Evolutionary conservation across 2,113 vertebrate genomes (phyloP).

Genomic region (Petromus typicus): DNA sequence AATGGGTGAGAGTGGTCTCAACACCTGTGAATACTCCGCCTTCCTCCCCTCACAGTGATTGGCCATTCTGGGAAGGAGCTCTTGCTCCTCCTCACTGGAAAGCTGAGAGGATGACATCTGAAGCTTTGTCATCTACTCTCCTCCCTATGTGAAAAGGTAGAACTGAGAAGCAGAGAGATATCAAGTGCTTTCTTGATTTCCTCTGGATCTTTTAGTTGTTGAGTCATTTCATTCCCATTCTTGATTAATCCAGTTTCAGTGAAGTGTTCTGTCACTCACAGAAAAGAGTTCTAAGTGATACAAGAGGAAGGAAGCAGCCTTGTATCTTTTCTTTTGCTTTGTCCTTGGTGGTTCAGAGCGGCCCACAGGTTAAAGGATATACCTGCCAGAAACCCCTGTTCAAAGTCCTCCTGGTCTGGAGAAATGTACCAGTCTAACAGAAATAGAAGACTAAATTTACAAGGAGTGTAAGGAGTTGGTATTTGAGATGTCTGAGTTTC

Average conservation of each 20-base stretch:
- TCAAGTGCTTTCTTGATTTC: not conserved
- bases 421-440: not conserved
- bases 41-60: too few relatives aligned
- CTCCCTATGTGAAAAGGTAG: not conserved
- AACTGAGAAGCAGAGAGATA: not conserved
- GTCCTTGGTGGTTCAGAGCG: not conserved
- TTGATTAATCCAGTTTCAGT: not conserved
- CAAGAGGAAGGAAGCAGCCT: not conserved
- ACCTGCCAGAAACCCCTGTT: not conserved
- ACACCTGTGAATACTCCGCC: not conserved
- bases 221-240: not conserved
- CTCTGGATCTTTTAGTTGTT: too few relatives aligned
- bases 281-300: not conserved
- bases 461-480: not conserved
- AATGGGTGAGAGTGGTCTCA: accelerated
- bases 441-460: not conserved
- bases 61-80: not conserved
- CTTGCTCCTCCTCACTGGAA: not conserved
- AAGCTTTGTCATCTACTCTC: not conserved
- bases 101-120: not conserved
- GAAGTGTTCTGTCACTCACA: not conserved
- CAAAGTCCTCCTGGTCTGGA: not conserved
- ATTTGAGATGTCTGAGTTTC: not conserved
- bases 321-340: not conserved
- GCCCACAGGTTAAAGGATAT: not conserved